A percentile compares a stretch with the other conserved stretches of the same genome.
These are phyloP conservation scores for Podarcis raffonei DNA, from an alignment of 2,113 vertebrate species.

Conservation along the genomic window DNA sequence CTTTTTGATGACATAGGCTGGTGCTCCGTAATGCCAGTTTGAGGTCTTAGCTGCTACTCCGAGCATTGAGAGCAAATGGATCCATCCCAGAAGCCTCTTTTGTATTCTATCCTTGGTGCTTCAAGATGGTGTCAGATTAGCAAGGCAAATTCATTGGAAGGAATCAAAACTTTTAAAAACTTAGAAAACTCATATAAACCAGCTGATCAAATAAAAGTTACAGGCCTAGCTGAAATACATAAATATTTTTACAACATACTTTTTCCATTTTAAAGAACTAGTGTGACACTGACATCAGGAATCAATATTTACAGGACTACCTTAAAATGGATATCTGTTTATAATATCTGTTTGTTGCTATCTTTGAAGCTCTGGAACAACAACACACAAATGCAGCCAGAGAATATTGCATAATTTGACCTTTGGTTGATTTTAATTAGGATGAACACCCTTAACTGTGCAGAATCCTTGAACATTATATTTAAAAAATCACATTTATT, in stretches of 20 bases:
- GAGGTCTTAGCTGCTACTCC: not conserved
- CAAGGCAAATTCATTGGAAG: not conserved
- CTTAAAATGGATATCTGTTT: not conserved
- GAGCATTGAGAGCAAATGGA: not conserved
- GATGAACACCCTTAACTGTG: conserved; percentile 75
- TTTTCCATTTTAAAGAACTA: not conserved
- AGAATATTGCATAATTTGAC: conserved; percentile 61
- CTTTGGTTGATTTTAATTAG: conserved; percentile 71
- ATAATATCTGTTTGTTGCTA: conserved; percentile 4
- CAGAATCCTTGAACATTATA: conserved; percentile 67
- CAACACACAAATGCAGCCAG: conserved; percentile 58
- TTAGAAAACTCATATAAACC: not conserved
- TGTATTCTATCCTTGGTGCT: not conserved
- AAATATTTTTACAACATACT: not conserved
- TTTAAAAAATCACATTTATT: conserved; percentile 68
- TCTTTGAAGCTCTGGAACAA: conserved; percentile 34
- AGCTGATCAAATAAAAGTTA: not conserved
- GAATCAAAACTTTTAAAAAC: not conserved
- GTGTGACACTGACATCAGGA: not conserved
- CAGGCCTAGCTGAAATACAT: not conserved
- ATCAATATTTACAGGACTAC: not conserved
- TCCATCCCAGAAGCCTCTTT: not conserved
- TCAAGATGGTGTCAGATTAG: not conserved
- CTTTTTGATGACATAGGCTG: not conserved
- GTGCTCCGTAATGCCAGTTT: not conserved